Percentiles rank a stretch among this genome's conserved stretches.
Evolutionary conservation across 1,140 invertebrate species (phyloP).

Genomic region (Cotesia chilonis): DNA sequence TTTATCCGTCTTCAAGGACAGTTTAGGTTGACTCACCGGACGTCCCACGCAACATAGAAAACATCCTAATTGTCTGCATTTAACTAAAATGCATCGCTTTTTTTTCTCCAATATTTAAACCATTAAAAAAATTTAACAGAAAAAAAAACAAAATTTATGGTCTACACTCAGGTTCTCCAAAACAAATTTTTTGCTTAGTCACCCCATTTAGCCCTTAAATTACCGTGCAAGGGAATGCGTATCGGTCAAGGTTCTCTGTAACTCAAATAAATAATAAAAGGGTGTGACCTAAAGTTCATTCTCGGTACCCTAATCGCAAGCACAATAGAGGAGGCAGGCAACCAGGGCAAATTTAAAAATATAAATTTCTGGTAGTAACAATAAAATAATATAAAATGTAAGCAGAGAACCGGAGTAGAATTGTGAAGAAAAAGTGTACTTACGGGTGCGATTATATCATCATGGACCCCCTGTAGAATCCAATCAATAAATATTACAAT

Average conservation of each 20-base stretch:
- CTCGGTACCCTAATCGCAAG: background rate
- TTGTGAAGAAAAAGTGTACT: background rate
- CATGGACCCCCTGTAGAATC: slow-evolving; percentile 55
- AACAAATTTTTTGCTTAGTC: no score
- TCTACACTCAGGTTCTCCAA: no score
- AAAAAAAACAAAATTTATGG: no score
- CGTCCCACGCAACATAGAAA: slow-evolving; percentile 49
- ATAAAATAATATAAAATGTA: background rate
- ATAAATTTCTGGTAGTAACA: no score
- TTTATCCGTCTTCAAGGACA: slow-evolving; percentile 54
- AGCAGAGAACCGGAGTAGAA: background rate
- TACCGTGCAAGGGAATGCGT: slow-evolving; percentile 19
- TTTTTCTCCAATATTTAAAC: no score
- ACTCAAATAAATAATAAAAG: background rate
- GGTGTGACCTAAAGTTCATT: background rate
- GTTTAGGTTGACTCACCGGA: slow-evolving; percentile 46
- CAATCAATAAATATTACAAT: slow-evolving; percentile 68
- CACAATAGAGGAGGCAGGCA: background rate
- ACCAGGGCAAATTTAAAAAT: no score
- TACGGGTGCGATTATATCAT: slow-evolving; percentile 19
- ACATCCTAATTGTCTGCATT: slow-evolving; percentile 49
- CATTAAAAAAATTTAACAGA: no score
- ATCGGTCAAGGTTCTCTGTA: slow-evolving; percentile 27
- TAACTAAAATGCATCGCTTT: slow-evolving; percentile 27
- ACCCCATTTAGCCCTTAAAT: background rate